Evolutionary conservation across 2,888 invertebrate species (phyloP).

Genomic region (Drosophila limbata): DNA sequence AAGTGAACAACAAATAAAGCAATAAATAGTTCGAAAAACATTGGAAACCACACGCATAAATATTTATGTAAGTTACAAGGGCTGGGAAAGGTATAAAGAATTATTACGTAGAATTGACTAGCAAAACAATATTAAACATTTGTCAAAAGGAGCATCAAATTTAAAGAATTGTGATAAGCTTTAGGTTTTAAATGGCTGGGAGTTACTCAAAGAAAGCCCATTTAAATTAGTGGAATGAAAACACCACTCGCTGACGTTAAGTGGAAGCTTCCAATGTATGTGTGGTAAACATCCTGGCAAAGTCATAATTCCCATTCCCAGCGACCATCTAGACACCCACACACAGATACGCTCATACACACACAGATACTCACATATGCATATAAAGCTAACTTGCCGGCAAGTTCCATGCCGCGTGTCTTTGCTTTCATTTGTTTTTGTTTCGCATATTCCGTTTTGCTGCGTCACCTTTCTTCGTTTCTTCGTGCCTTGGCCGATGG

Average conservation of each 20-base stretch:
- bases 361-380: neutral
- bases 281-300: slow-evolving; percentile 20
- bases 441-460: slow-evolving; percentile 59
- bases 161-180: neutral
- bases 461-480: slow-evolving; percentile 42
- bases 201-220: slow-evolving; percentile 6
- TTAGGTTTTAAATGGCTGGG: neutral
- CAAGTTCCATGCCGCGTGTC: slow-evolving; percentile 55
- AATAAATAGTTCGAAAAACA: slow-evolving; percentile 40
- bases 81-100: neutral
- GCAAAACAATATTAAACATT: too few species aligned
- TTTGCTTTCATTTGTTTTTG: slow-evolving; percentile 54
- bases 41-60: slow-evolving; percentile 15
- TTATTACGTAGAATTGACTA: neutral
- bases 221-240: slow-evolving; percentile 5
- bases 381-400: slow-evolving; percentile 41
- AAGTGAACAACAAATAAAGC: slow-evolving; percentile 36
- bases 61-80: slow-evolving; percentile 11
- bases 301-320: slow-evolving; percentile 4
- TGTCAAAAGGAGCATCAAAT: neutral
- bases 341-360: neutral
- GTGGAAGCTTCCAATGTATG: slow-evolving; percentile 11
- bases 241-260: slow-evolving; percentile 1
- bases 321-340: slow-evolving; percentile 1
- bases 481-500: slow-evolving; percentile 68